A percentile compares a stretch with the other conserved stretches of the same genome.
phyloP scores from a whole-genome alignment of 1,140 invertebrate species.

The Dendroctonus valens region DNA sequence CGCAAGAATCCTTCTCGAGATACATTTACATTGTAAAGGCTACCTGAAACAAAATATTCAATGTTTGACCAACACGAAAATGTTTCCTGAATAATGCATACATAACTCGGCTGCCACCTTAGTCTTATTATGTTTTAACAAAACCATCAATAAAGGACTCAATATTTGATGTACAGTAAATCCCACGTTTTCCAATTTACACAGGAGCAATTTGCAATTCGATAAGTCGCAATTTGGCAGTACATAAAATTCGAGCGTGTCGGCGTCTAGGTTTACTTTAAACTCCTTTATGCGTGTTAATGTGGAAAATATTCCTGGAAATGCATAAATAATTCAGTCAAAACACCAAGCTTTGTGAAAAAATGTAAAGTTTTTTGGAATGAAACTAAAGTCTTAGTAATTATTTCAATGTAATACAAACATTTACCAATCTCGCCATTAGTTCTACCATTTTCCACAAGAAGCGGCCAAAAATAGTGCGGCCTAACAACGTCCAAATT shows the following conservation, averaged over 20 bases:
- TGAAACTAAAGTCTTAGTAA: too few species aligned
- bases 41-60: slow-evolving; percentile 23
- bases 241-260: slow-evolving; percentile 56
- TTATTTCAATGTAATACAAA: too few species aligned
- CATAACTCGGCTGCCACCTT: slow-evolving; percentile 52
- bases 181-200: slow-evolving; percentile 52
- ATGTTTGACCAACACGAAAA: neutral
- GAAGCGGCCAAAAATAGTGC: slow-evolving; percentile 49
- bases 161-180: slow-evolving; percentile 48
- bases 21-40: slow-evolving; percentile 34
- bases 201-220: slow-evolving; percentile 52
- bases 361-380: too few species aligned
- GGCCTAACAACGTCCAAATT: slow-evolving; percentile 36
- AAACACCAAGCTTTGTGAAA: too few species aligned
- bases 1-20: slow-evolving; percentile 42
- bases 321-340: slow-evolving; percentile 6
- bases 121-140: slow-evolving; percentile 52
- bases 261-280: slow-evolving; percentile 54
- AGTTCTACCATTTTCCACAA: slow-evolving; percentile 33
- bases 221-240: slow-evolving; percentile 54
- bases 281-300: slow-evolving; percentile 54
- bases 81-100: slow-evolving; percentile 40
- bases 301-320: slow-evolving; percentile 54
- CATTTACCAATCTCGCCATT: slow-evolving; percentile 41
- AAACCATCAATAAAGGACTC: slow-evolving; percentile 53